Percentiles rank a stretch among this genome's conserved stretches.
Evolutionary conservation across 1,140 invertebrate genomes (phyloP).

Genomic region (Stenopsyche tienmushanensis): DNA sequence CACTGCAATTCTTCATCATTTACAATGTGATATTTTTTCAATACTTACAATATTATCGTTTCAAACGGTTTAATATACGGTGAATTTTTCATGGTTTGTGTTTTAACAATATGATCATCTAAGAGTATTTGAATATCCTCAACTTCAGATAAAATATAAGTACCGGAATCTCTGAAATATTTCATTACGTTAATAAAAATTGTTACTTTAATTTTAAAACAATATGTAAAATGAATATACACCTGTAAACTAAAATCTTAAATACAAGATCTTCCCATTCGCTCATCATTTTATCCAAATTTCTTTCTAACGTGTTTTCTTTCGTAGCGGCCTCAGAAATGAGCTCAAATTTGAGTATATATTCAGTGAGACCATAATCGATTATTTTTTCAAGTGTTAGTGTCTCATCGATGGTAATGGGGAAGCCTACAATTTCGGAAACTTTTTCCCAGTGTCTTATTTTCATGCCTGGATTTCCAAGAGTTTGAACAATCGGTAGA

Average conservation of each 20-base stretch:
- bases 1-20: neutral
- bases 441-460: conserved; percentile 94
- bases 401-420: conserved; percentile 81
- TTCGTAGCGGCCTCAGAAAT: conserved; percentile 96
- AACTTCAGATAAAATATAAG: conserved; percentile 84
- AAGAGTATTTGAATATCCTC: conserved; percentile 95
- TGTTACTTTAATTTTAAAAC: neutral
- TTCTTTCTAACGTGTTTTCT: conserved; percentile 90
- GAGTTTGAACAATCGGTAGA: conserved; percentile 85
- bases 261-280: conserved; percentile 92
- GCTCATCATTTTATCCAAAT: conserved; percentile 84
- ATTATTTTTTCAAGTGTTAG: conserved; percentile 88
- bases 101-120: conserved; percentile 96
- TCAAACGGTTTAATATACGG: conserved; percentile 96
- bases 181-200: too few species aligned
- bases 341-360: conserved; percentile 85
- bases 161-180: conserved; percentile 82
- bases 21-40: neutral
- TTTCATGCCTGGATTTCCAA: conserved; percentile 94
- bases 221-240: conserved; percentile 14
- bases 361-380: conserved; percentile 89
- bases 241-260: conserved; percentile 68
- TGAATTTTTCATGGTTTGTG: conserved; percentile 96
- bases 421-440: conserved; percentile 93
- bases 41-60: conserved; percentile 68